Evolutionary conservation across 2,113 vertebrate species (phyloP).

Genomic region (Tiliqua scincoides): DNA sequence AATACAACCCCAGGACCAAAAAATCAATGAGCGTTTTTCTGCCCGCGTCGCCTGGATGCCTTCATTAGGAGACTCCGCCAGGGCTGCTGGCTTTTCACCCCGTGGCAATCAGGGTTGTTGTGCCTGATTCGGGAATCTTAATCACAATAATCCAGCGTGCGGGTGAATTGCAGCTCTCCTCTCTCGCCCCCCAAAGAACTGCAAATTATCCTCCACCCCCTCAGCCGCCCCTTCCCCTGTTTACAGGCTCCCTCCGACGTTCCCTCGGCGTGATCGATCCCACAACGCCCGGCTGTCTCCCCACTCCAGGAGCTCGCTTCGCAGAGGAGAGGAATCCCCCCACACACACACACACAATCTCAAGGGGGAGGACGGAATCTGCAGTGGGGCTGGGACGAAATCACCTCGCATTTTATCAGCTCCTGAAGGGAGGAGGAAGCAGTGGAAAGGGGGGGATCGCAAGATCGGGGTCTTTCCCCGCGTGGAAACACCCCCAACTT

Average conservation of each 20-base stretch:
- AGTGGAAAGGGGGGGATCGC: background rate
- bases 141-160: conserved; percentile 46
- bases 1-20: too few species aligned
- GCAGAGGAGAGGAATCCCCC: conserved; percentile 56
- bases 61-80: background rate
- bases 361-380: conserved; percentile 37
- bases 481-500: conserved; percentile 71
- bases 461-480: conserved; percentile 43
- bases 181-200: conserved; percentile 82
- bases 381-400: conserved; percentile 4
- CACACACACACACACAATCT: conserved; percentile 36
- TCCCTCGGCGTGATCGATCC: conserved; percentile 84
- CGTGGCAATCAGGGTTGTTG: conserved; percentile 65
- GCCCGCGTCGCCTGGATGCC: background rate
- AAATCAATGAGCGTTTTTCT: conserved; percentile 13
- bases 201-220: conserved; percentile 88
- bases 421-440: conserved; percentile 7
- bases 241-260: conserved; percentile 83
- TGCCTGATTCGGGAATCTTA: conserved; percentile 50
- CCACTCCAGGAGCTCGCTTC: conserved; percentile 46
- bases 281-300: conserved; percentile 69
- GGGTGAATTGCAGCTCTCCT: conserved; percentile 75
- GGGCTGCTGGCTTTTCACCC: conserved; percentile 56
- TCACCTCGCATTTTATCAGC: conserved; percentile 48
- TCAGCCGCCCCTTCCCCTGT: conserved; percentile 60